Base-by-base conservation (phyloP, 2,797 vertebrate genomes). In the Sebastes trivittatus region DNA sequence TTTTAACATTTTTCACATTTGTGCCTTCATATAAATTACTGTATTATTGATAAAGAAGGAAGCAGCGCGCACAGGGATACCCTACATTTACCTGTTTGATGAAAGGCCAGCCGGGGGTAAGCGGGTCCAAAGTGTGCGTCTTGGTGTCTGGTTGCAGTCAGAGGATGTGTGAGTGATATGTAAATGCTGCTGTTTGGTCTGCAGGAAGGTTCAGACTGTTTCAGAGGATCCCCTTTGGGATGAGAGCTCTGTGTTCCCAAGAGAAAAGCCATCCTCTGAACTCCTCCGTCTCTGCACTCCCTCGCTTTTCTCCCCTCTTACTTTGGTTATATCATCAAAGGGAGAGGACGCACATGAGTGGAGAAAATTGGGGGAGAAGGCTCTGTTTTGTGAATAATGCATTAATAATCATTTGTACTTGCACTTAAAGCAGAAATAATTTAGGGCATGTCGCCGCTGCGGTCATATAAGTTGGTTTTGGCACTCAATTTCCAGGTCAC, bases 261-360 rank as follows among this genome's bases (percentile, higher is more conserved):
- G 90, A 88, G 92, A 73, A 82, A 84, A 83, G 52, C 75, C 86
- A 79, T 90, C 85, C 85, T 94, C 90, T 85, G 88, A 91, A 90
- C 92, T 93, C 82, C 83, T 92, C 84, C 80, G 70, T 91, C 88
- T 92, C 86, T 81, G 62, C 83, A 18, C 75, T 87, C 82, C 76
- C 88, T 84, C 80, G 68, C 84, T 89, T 87, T 85, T 86, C 76
- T 85, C 78, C 84, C 81, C 64, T 82, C 82, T 90, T 83, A 88
- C 88, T 93, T 91, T 88, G 87, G 89, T 93, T 93, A 87, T 92
- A 92, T 92, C 90, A 94, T 94, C 93, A 94, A 93, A 94, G 91
- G 87, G 49, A 91, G 81, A 86, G 84, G 87, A 91, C n/a, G 46
- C 83, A 84, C 85, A 86, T 88, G 84, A 90, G 89, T 89, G 72